These are phyloP conservation scores for Acyrthosiphon pisum DNA, from an alignment of 1,140 invertebrate species.

Conservation along the genomic window DNA sequence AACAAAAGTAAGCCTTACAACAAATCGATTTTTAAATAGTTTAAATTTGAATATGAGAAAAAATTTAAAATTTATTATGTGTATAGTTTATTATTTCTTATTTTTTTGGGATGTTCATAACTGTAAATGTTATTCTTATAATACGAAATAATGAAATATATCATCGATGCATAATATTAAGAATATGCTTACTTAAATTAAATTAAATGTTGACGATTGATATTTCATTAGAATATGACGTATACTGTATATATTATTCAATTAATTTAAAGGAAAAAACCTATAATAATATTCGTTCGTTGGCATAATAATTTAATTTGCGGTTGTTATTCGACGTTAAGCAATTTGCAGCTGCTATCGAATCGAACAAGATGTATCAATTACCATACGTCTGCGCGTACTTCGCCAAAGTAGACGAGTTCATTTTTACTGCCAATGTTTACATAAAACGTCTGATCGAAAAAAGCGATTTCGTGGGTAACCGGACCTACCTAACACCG, in stretches of 20 bases:
- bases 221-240: background rate
- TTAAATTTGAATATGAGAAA: too few relatives aligned
- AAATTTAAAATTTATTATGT: background rate
- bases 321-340: background rate
- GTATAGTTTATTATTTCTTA: background rate
- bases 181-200: background rate
- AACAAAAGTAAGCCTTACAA: background rate
- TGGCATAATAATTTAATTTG: background rate
- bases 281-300: background rate
- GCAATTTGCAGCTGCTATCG: background rate
- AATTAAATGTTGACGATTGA: background rate
- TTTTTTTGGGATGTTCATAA: background rate
- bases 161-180: background rate
- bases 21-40: background rate
- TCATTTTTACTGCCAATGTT: background rate
- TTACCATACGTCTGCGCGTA: background rate
- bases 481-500: conserved; percentile 13
- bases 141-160: background rate
- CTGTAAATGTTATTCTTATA: background rate
- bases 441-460: background rate
- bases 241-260: too few relatives aligned
- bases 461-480: background rate
- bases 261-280: too few relatives aligned
- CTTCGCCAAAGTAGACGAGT: background rate
- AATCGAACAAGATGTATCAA: background rate